These are phyloP conservation scores for Sarcophilus harrisii DNA, from an alignment of 2,797 vertebrate species.

Conservation along the genomic window DNA sequence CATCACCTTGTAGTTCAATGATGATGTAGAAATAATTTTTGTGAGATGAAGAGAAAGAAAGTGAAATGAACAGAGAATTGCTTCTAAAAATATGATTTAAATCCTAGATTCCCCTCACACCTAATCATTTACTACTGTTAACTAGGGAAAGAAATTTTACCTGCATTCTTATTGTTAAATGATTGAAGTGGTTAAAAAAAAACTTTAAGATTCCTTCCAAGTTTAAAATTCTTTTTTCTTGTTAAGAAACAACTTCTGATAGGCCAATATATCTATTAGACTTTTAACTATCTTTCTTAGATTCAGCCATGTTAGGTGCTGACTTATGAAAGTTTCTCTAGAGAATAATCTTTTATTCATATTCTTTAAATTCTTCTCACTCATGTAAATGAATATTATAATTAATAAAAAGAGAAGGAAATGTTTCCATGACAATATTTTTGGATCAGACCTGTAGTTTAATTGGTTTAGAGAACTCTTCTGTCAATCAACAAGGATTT, in stretches of 20 bases:
- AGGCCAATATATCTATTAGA: neutral
- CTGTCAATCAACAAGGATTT: neutral
- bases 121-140: neutral
- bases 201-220: neutral
- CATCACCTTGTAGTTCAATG: neutral
- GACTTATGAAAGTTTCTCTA: neutral
- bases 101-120: neutral
- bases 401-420: neutral
- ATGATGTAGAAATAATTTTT: neutral
- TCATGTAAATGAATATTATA: neutral
- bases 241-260: neutral
- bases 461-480: neutral
- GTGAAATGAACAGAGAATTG: slow-evolving; percentile 8
- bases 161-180: neutral
- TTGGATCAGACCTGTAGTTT: neutral
- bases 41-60: neutral
- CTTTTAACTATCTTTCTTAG: neutral
- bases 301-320: neutral
- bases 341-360: neutral
- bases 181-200: neutral
- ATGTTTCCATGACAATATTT: neutral
- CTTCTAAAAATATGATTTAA: slow-evolving; percentile 19
- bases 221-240: neutral
- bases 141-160: neutral
- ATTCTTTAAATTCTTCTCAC: neutral